Evolutionary conservation across 2,797 vertebrate species (phyloP).

Genomic region (Xyrichtys novacula): DNA sequence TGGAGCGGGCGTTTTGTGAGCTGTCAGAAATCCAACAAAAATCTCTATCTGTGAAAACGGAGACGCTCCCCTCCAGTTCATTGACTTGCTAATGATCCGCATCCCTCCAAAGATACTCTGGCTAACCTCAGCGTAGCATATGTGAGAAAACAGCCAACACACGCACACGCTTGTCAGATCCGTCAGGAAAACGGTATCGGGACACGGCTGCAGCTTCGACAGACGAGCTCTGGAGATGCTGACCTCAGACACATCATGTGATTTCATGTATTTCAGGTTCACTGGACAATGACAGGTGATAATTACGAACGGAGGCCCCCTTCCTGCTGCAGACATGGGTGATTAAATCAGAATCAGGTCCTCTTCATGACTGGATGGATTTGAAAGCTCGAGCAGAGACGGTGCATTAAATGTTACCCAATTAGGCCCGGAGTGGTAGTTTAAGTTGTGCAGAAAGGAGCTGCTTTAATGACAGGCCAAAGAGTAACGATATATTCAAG

Average conservation of each 20-base stretch:
- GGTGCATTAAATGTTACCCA: slow-evolving; percentile 28
- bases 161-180: slow-evolving; percentile 48
- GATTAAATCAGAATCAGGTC: slow-evolving; percentile 34
- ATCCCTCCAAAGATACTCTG: slow-evolving; percentile 13
- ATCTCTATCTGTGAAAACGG: slow-evolving; percentile 50
- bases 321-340: neutral
- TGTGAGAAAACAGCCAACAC: slow-evolving; percentile 54
- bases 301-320: slow-evolving; percentile 40
- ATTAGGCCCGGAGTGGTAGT: slow-evolving; percentile 27
- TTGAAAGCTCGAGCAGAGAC: slow-evolving; percentile 20
- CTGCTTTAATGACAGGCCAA: slow-evolving; percentile 27
- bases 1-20: slow-evolving; percentile 27
- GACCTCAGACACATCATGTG: slow-evolving; percentile 52
- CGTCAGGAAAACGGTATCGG: slow-evolving; percentile 62
- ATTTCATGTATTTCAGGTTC: slow-evolving; percentile 51
- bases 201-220: slow-evolving; percentile 31
- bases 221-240: slow-evolving; percentile 35
- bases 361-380: slow-evolving; percentile 26
- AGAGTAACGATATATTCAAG: slow-evolving; percentile 1
- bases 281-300: slow-evolving; percentile 59
- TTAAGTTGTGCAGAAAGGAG: slow-evolving; percentile 11
- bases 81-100: slow-evolving; percentile 71
- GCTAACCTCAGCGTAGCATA: slow-evolving; percentile 37
- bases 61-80: slow-evolving; percentile 46
- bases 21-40: slow-evolving; percentile 32